Conservation (phyloP, 92 coral and sea anemone species). For the Zoanthus solanderi region DNA sequence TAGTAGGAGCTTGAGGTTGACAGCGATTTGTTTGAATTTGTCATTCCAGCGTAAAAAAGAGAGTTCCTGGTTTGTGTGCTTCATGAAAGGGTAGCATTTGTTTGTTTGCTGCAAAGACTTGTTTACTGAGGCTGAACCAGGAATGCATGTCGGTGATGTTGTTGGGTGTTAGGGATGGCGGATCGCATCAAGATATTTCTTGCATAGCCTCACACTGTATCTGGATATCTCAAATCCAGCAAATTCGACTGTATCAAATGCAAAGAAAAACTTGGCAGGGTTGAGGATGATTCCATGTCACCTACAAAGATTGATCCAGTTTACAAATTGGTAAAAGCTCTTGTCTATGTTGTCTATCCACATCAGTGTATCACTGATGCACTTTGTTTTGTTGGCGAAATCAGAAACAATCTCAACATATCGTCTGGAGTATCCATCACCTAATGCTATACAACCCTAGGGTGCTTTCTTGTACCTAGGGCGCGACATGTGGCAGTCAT, state of each 20-base stretch:
- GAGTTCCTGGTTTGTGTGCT: not conserved
- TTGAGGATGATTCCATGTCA: not conserved
- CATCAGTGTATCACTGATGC: too few relatives aligned
- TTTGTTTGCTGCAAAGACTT: slow-evolving; percentile 28
- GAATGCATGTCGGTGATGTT: slow-evolving; percentile 27
- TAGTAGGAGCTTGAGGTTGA: too few relatives aligned
- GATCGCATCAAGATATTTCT: too few relatives aligned
- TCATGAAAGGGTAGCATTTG: slow-evolving; percentile 43
- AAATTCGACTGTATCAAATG: too few relatives aligned
- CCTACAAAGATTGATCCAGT: slow-evolving; percentile 7
- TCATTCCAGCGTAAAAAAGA: too few relatives aligned
- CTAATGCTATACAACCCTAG: slow-evolving; percentile 42
- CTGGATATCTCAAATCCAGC: too few relatives aligned
- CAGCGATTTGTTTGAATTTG: too few relatives aligned
- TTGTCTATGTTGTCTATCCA: too few relatives aligned
- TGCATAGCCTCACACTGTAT: too few relatives aligned
- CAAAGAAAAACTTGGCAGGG: too few relatives aligned
- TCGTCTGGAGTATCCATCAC: slow-evolving; percentile 46
- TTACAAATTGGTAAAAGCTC: too few relatives aligned
- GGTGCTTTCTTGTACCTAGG: slow-evolving; percentile 41
- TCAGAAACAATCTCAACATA: slow-evolving; percentile 7
- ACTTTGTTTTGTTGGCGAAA: not conserved
- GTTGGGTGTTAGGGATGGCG: not conserved
- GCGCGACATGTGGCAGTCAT: too few relatives aligned
- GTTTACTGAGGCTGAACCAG: slow-evolving; percentile 33